These are phyloP conservation scores for Malurus cyaneus DNA, from an alignment of 2,113 vertebrate genomes.

Conservation along the genomic window DNA sequence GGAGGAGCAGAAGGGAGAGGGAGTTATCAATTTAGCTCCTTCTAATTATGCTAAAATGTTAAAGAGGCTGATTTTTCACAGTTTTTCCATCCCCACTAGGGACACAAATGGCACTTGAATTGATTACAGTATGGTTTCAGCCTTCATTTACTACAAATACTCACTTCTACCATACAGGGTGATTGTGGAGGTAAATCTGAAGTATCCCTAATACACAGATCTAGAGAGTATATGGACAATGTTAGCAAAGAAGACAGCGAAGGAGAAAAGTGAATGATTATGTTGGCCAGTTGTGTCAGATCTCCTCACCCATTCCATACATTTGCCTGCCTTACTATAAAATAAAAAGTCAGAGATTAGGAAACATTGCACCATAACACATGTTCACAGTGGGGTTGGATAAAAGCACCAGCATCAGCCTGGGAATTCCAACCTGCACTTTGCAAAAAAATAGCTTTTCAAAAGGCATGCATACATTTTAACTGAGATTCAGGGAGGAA, in stretches of 20 bases:
- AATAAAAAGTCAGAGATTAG: neutral
- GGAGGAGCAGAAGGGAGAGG: neutral
- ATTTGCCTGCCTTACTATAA: neutral
- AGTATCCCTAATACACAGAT: neutral
- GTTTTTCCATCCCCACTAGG: neutral
- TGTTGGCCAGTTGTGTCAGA: neutral
- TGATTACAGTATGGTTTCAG: neutral
- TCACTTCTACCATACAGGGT: neutral
- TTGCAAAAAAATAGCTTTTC: neutral
- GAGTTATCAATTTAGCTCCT: neutral
- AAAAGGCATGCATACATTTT: neutral
- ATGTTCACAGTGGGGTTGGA: neutral
- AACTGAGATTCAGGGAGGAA: neutral
- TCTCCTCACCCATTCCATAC: neutral
- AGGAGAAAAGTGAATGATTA: neutral
- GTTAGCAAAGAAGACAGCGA: neutral
- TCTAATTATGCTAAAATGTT: neutral
- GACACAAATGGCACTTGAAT: neutral
- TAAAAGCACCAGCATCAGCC: neutral
- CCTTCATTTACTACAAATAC: neutral
- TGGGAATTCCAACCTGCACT: neutral
- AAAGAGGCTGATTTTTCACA: neutral
- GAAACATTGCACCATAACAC: neutral
- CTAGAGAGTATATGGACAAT: neutral
- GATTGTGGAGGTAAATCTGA: neutral